Percentiles rank a stretch among this genome's conserved stretches.
These are phyloP conservation scores for Gila robusta DNA, from an alignment of 2,797 vertebrate species.

Conservation along the genomic window DNA sequence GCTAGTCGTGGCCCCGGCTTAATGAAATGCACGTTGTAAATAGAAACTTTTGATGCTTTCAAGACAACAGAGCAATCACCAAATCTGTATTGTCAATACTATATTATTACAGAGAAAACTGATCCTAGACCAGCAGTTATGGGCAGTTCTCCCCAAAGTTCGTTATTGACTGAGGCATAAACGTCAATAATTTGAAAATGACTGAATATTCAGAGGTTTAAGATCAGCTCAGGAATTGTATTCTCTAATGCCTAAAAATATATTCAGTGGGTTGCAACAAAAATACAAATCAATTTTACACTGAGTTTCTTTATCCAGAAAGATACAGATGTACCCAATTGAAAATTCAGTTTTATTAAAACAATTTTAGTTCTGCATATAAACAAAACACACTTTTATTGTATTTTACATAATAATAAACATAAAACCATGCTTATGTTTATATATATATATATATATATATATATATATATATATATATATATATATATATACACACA, in stretches of 20 bases:
- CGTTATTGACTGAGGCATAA: background rate
- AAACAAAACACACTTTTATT: slow-evolving; percentile 36
- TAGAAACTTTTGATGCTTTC: too few species aligned
- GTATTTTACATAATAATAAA: background rate
- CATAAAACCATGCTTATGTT: background rate
- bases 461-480: too few species aligned
- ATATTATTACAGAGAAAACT: too few species aligned
- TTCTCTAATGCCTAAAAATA: background rate
- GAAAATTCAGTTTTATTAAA: slow-evolving; percentile 22
- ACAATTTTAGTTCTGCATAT: slow-evolving; percentile 27
- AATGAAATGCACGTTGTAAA: too few species aligned
- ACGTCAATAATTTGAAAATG: background rate
- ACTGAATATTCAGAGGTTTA: background rate
- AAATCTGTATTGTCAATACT: too few species aligned
- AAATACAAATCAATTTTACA: slow-evolving; percentile 5
- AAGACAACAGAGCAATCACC: too few species aligned
- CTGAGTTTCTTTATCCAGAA: background rate
- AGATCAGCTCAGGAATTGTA: background rate
- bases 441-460: too few species aligned
- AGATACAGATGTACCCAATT: background rate
- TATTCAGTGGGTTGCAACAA: background rate
- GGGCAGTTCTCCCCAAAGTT: background rate
- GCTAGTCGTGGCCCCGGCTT: too few species aligned
- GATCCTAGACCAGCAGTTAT: too few species aligned
- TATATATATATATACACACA: too few species aligned